These are phyloP conservation scores for Eolophus roseicapilla DNA, from an alignment of 2,113 vertebrate species.

Conservation along the genomic window DNA sequence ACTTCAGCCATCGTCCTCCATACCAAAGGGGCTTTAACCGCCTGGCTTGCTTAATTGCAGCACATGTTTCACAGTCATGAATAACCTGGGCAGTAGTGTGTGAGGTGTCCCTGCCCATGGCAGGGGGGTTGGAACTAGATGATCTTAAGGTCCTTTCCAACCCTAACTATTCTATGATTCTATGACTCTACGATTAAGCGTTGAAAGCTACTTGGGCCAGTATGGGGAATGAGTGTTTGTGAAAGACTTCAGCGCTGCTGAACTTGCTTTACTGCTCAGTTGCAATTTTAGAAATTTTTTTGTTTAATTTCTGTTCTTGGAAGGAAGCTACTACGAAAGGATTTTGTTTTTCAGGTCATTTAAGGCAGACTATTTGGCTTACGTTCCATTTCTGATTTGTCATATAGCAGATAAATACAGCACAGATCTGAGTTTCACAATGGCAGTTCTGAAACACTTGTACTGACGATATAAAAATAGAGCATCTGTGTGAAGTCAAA, in stretches of 20 bases:
- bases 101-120: too few relatives aligned
- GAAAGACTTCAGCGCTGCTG: neutral
- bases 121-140: too few relatives aligned
- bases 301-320: constrained; percentile 50
- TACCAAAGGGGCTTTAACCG: too few relatives aligned
- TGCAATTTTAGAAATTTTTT: constrained; percentile 32
- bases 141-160: too few relatives aligned
- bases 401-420: constrained; percentile 41
- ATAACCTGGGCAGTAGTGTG: too few relatives aligned
- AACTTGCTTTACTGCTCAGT: neutral
- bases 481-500: constrained; percentile 53
- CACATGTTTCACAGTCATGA: too few relatives aligned
- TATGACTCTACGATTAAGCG: neutral
- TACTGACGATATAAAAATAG: constrained; percentile 45
- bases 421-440: constrained; percentile 30
- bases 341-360: constrained; percentile 22
- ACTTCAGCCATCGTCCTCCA: too few relatives aligned
- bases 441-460: constrained; percentile 56
- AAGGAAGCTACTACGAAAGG: constrained; percentile 44
- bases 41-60: too few relatives aligned
- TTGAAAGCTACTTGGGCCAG: neutral
- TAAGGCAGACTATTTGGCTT: constrained; percentile 34
- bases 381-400: constrained; percentile 34
- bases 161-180: too few relatives aligned
- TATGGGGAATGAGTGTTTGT: neutral